Percentiles rank a stretch among this genome's conserved stretches.
Evolutionary conservation across 2,113 vertebrate genomes (phyloP).

Genomic region (Gavia stellata): DNA sequence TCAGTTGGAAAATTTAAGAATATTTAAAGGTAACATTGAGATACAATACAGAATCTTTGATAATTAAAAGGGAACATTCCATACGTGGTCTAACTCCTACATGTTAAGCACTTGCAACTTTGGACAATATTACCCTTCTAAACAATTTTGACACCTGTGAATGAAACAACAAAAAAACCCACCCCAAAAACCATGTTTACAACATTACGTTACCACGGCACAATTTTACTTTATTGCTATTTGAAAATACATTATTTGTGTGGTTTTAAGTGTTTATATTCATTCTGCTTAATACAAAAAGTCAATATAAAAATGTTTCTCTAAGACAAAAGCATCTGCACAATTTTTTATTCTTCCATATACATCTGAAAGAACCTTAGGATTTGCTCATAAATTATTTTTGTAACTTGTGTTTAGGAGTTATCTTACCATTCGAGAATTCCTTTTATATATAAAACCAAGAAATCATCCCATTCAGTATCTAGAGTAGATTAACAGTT

Average conservation of each 20-base stretch:
- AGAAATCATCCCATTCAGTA: background rate
- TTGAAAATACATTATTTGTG: background rate
- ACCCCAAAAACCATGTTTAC: background rate
- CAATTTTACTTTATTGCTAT: background rate
- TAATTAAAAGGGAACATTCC: background rate
- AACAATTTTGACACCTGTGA: background rate
- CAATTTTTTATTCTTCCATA: background rate
- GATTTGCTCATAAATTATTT: background rate
- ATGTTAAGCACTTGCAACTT: background rate
- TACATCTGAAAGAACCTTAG: background rate
- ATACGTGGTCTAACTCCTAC: background rate
- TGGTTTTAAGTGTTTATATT: background rate
- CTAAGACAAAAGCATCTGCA: background rate
- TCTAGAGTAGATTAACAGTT: background rate
- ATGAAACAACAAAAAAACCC: background rate
- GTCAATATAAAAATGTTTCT: background rate
- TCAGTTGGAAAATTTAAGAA: background rate
- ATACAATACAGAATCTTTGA: background rate
- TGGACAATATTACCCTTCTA: background rate
- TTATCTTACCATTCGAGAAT: background rate
- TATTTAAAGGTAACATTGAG: background rate
- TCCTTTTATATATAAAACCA: background rate
- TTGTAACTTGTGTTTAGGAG: background rate
- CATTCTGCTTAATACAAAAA: background rate
- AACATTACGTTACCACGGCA: background rate